Percentiles rank a stretch among this genome's conserved stretches.
Evolutionary conservation across 92 coral and sea anemone species (phyloP).

Genomic region (Pocillopora grandis): DNA sequence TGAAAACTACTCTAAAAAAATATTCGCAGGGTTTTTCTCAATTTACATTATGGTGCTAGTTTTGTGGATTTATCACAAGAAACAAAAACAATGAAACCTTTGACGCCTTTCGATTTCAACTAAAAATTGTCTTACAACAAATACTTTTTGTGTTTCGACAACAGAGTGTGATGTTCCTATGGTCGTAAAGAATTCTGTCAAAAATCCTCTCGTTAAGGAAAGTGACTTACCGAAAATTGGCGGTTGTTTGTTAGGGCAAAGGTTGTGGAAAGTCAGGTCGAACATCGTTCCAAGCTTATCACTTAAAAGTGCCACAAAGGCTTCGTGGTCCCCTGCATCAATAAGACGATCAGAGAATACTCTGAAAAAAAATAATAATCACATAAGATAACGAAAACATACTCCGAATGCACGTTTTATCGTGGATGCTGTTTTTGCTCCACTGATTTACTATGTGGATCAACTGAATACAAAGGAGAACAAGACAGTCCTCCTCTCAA

Average conservation of each 20-base stretch:
- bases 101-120: too few relatives aligned
- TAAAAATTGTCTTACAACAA: too few relatives aligned
- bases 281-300: constrained; percentile 97
- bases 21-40: too few relatives aligned
- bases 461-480: too few relatives aligned
- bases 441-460: not conserved
- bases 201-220: not conserved
- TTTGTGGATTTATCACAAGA: too few relatives aligned
- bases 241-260: constrained; percentile 95
- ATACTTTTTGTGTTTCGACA: too few relatives aligned
- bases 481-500: too few relatives aligned
- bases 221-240: constrained; percentile 92
- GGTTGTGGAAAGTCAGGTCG: constrained; percentile 96
- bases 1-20: too few relatives aligned
- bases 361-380: constrained; percentile 43
- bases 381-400: not conserved
- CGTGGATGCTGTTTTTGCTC: not conserved
- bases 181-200: not conserved
- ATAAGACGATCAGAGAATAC: constrained; percentile 97
- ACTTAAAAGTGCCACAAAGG: constrained; percentile 81
- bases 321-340: constrained; percentile 79
- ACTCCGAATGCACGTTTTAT: not conserved
- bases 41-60: too few relatives aligned
- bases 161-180: not conserved
- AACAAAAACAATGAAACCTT: too few relatives aligned